phyloP scores from a whole-genome alignment of 2,113 vertebrate genomes.

The Toxotes jaculatrix region DNA sequence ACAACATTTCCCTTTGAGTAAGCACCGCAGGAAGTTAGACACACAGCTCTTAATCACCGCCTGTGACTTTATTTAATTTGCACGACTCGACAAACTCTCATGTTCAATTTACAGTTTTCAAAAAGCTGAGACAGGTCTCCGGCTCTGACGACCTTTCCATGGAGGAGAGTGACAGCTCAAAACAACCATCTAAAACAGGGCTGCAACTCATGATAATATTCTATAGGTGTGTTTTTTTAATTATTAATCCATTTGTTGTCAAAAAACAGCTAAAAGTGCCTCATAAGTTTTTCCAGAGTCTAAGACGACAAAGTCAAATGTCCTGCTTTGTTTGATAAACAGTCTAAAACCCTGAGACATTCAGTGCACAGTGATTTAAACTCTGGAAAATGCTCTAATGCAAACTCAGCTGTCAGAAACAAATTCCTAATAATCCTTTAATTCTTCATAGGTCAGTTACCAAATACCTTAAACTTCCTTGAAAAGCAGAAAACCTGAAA shows the following conservation, averaged over 20 bases:
- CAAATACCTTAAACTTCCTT: neutral
- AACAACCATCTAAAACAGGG: too few relatives aligned
- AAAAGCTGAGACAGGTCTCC: neutral
- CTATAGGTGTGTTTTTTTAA: too few relatives aligned
- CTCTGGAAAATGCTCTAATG: neutral
- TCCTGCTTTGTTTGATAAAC: neutral
- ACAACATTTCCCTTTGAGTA: conserved; percentile 20
- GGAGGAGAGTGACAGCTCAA: too few relatives aligned
- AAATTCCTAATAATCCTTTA: neutral
- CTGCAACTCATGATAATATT: too few relatives aligned
- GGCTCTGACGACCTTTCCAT: neutral
- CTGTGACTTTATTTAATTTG: neutral
- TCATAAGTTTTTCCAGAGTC: too few relatives aligned
- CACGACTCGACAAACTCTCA: neutral
- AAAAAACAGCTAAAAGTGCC: too few relatives aligned
- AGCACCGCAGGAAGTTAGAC: neutral
- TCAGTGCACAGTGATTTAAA: neutral
- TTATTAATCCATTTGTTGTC: too few relatives aligned
- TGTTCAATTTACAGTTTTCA: too few relatives aligned
- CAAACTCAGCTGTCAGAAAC: neutral
- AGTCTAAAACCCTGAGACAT: neutral
- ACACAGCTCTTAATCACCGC: neutral
- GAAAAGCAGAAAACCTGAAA: neutral
- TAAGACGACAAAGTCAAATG: neutral
- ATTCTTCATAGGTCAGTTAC: neutral